Conservation (phyloP, 2,797 vertebrate genomes). For the Anas flavirostris region DNA sequence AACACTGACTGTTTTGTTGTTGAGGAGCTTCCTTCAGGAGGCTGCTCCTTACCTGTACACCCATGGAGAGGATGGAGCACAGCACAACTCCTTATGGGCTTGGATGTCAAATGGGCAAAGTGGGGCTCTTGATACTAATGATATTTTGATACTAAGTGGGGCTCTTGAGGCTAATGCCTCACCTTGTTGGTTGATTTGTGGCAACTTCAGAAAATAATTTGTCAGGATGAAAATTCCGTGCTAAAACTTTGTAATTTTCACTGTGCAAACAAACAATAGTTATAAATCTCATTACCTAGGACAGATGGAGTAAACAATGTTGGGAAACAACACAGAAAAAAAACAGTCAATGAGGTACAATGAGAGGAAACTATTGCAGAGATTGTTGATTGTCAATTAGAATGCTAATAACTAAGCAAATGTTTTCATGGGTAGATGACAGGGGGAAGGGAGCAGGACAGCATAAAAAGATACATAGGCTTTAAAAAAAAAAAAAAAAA, state of each 20-base stretch:
- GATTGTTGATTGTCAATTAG: not conserved
- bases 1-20: not conserved
- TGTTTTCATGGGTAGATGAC: not conserved
- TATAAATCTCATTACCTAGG: not conserved
- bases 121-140: not conserved
- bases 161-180: not conserved
- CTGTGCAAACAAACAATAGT: not conserved
- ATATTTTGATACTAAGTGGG: too few relatives aligned
- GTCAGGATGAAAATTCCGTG: not conserved
- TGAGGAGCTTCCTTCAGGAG: not conserved
- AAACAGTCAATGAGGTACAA: not conserved
- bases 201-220: not conserved
- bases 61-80: not conserved
- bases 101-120: fast-evolving
- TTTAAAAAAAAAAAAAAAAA: not conserved
- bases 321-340: not conserved
- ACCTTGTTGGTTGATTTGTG: not conserved
- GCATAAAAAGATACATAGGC: not conserved
- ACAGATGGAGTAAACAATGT: not conserved
- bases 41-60: not conserved
- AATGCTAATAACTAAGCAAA: not conserved
- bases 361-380: not conserved
- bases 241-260: not conserved
- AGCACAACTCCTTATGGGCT: not conserved
- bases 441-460: not conserved